Percentiles rank a stretch among this genome's conserved stretches.
Conservation (phyloP, 2,113 vertebrate species). For the Strigops habroptila region DNA sequence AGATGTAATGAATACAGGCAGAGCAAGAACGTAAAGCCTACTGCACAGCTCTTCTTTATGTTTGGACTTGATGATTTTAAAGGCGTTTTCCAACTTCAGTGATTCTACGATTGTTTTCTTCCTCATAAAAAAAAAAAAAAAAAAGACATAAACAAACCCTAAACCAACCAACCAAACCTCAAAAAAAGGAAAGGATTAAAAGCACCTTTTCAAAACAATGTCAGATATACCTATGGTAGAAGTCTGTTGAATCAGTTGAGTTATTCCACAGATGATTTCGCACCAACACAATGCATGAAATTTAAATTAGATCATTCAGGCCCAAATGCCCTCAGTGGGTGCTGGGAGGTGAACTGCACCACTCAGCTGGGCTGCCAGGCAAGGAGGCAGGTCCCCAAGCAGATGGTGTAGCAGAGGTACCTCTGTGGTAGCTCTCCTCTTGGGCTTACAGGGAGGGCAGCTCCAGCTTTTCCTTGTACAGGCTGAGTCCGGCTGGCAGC, state of each 20-base stretch:
- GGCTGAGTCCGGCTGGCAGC: not conserved
- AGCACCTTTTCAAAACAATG: not conserved
- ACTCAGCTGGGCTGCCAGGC: not conserved
- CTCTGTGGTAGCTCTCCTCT: not conserved
- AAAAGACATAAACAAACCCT: not conserved
- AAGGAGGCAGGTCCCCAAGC: not conserved
- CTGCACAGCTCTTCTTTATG: not conserved
- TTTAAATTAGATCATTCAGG: not conserved
- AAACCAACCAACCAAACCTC: not conserved
- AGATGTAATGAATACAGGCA: not conserved
- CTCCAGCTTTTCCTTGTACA: not conserved
- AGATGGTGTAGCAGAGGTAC: not conserved
- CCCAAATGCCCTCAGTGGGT: not conserved
- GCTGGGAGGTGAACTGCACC: not conserved
- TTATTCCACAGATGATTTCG: not conserved
- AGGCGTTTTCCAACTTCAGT: not conserved
- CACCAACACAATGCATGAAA: not conserved
- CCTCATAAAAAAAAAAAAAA: not conserved
- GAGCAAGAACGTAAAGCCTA: not conserved
- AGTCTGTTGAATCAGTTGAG: not conserved
- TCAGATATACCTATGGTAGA: not conserved
- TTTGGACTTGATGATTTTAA: not conserved
- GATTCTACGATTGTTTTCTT: not conserved
- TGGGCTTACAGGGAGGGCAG: not conserved
- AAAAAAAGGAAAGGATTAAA: not conserved